Percentiles rank a stretch among this genome's conserved stretches.
phyloP scores from a whole-genome alignment of 1,140 invertebrate species.

The Heterodera carotae region DNA sequence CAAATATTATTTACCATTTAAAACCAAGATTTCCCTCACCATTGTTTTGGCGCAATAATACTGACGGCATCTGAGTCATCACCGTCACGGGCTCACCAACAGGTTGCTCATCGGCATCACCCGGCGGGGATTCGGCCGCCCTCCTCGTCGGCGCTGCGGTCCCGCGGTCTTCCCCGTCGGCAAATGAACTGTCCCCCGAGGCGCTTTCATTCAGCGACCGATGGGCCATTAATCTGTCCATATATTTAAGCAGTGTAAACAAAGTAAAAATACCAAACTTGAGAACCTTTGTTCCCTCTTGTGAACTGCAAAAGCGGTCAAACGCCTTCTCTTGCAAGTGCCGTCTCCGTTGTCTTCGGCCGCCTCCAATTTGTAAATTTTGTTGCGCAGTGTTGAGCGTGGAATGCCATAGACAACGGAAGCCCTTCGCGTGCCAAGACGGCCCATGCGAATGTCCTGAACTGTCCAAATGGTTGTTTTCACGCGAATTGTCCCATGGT shows the following conservation, averaged over 20 bases:
- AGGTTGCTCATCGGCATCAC: neutral
- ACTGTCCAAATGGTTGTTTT: conserved; percentile 66
- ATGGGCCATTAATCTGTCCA: neutral
- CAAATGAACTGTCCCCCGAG: conserved; percentile 4
- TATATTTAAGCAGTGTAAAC: neutral
- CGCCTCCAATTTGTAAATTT: conserved; percentile 82
- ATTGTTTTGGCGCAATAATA: neutral
- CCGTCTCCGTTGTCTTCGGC: conserved; percentile 67
- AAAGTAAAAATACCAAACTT: neutral
- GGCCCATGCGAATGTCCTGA: conserved; percentile 85
- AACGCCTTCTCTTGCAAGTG: conserved; percentile 60
- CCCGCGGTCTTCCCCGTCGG: neutral
- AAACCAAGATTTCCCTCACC: too few relatives aligned
- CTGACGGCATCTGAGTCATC: neutral
- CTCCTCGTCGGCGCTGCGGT: neutral
- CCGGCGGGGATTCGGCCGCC: neutral
- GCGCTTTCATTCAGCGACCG: neutral
- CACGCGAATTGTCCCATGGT: neutral
- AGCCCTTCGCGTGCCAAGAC: conserved; percentile 84
- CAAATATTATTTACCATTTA: neutral
- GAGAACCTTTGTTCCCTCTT: conserved; percentile 35
- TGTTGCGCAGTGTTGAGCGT: conserved; percentile 88
- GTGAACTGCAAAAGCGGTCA: conserved; percentile 30
- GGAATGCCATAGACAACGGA: conserved; percentile 93
- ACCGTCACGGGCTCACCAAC: neutral